Percentiles rank a stretch among this genome's conserved stretches.
Conservation (phyloP, 1,140 invertebrate genomes). For the Lepidotrigona ventralis region DNA sequence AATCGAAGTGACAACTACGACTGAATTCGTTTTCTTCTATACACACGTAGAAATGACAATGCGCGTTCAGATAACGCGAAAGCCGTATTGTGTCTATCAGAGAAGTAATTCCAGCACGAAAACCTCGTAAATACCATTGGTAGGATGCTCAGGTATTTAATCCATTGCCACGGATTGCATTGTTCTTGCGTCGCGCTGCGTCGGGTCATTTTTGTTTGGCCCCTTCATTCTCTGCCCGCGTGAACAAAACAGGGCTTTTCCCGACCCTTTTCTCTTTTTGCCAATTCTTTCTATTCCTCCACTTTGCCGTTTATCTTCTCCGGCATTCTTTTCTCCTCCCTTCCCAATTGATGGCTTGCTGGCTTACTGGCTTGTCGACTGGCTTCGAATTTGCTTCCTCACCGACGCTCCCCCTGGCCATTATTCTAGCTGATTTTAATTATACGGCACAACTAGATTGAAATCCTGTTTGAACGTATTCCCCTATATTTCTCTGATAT, state of each 20-base stretch:
- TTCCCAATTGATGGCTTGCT: too few species aligned
- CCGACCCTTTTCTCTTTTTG: background rate
- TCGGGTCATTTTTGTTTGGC: background rate
- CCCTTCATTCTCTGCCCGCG: background rate
- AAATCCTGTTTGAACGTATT: conserved; percentile 22
- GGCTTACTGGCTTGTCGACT: background rate
- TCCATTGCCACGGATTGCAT: background rate
- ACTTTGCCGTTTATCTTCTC: background rate
- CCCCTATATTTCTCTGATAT: background rate
- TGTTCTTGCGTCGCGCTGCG: background rate
- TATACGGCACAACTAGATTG: conserved; percentile 10
- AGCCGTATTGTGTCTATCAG: background rate
- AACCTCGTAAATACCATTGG: background rate
- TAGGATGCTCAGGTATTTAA: conserved; percentile 4
- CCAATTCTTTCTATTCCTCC: background rate
- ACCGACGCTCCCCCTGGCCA: background rate
- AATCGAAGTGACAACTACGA: too few species aligned
- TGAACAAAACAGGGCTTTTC: background rate
- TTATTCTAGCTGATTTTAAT: conserved; percentile 51
- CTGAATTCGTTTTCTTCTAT: background rate
- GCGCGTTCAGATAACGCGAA: background rate
- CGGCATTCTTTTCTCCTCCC: background rate
- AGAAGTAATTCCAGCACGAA: background rate
- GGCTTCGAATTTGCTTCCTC: background rate
- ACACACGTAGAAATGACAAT: background rate